phyloP scores from a whole-genome alignment of 2,113 vertebrate species.

The Pholis gunnellus region DNA sequence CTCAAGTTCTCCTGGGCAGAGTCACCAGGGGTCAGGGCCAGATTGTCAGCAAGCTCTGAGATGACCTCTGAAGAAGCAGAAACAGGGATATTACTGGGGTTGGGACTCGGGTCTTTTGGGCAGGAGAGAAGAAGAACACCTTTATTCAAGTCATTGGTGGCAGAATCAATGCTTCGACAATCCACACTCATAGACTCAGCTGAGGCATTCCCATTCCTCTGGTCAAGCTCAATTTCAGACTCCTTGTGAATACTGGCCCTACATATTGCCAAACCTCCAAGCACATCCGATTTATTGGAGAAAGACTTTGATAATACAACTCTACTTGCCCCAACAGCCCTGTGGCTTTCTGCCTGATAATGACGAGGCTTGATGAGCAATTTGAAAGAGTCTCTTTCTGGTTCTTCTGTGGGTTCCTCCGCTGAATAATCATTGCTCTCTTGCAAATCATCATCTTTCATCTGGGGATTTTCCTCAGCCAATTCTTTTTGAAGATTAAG shows the following conservation, averaged over 20 bases:
- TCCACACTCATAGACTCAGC: conserved; percentile 44
- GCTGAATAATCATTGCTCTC: conserved; percentile 34
- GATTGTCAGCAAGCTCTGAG: conserved; percentile 81
- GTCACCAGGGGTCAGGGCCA: conserved; percentile 74
- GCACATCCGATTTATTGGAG: conserved; percentile 49
- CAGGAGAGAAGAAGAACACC: conserved; percentile 81
- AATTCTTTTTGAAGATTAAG: conserved; percentile 19
- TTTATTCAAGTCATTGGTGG: conserved; percentile 87
- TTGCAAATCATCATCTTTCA: conserved; percentile 31
- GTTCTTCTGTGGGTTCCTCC: conserved; percentile 45
- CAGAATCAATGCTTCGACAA: conserved; percentile 55
- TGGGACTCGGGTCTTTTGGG: conserved; percentile 81
- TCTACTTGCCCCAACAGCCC: conserved; percentile 61
- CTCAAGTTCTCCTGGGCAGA: conserved; percentile 85
- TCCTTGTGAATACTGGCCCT: conserved; percentile 37
- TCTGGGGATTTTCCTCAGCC: conserved; percentile 15
- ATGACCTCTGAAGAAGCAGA: conserved; percentile 76
- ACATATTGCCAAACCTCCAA: conserved; percentile 47
- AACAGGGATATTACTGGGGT: conserved; percentile 85
- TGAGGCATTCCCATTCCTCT: conserved; percentile 76
- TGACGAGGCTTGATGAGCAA: conserved; percentile 75
- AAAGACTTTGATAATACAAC: conserved; percentile 65
- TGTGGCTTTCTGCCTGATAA: conserved; percentile 60
- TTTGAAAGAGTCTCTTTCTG: conserved; percentile 75
- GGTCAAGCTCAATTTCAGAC: conserved; percentile 72